Evolutionary conservation across 2,888 invertebrate genomes (phyloP), one percentile per base, ranked within the genome.

Genomic region (Calameuta idolon): DNA sequence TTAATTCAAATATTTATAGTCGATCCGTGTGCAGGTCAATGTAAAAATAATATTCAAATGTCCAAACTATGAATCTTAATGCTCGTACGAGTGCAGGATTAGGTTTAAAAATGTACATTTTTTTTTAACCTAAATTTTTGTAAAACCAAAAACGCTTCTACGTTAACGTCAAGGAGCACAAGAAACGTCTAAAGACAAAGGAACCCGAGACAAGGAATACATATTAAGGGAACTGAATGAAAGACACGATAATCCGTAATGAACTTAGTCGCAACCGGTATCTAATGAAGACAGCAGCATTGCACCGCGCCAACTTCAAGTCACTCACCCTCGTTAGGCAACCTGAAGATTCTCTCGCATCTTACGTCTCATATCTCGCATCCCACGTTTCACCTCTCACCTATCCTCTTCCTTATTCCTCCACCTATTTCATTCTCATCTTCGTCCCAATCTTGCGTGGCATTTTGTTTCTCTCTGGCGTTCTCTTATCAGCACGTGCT

Each of bases 211-310:
- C 55, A 23, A 55, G 55, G 23, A 55, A 55, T 55, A 86, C 15
- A 9, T 5, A 12, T 74, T 23, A 34, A 71, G 35, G 83, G 84
- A 84, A 86, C 86, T 86, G 84, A 85, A 86, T 83, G 83, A 82
- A 81, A 84, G 89, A 89, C 89, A 90, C 89, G 88, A 89, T 90
- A 87, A 84, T 82, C 79, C 84, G 88, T 90, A 90, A 90, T 87
- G 89, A 90, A 90, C 88, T 86, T 86, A 87, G 87, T 87, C 84
- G 73, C 84, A 80, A 84, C 80, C 79, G 78, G 84, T 83, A 83
- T 85, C 87, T 89, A 90, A 90, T 88, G 89, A 90, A 89, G 85
- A 84, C 82, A 83, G 78, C 82, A 83, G 78, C 79, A 81, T 79
- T 81, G 74, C 74, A 34, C 31, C 31, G 55, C 55, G 33, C 71